Percentiles rank a stretch among this genome's conserved stretches.
Evolutionary conservation across 1,140 invertebrate species (phyloP).

Genomic region (Papilio dardanus): DNA sequence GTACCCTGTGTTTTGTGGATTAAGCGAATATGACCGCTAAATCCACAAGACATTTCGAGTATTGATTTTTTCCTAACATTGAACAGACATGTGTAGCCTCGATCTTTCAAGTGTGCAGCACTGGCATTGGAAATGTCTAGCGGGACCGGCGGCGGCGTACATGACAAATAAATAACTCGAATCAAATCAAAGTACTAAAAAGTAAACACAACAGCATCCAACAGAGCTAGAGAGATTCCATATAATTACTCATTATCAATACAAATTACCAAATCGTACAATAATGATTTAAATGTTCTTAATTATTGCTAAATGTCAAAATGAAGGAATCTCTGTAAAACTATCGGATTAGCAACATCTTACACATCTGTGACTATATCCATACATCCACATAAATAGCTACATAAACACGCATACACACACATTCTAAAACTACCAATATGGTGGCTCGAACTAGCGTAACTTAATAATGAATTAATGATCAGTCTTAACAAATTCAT

Average conservation of each 20-base stretch:
- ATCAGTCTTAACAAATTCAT: conserved; percentile 79
- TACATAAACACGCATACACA: conserved; percentile 64
- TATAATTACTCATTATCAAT: conserved; percentile 39
- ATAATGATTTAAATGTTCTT: conserved; percentile 51
- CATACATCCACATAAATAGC: conserved; percentile 67
- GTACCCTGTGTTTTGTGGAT: conserved; percentile 7
- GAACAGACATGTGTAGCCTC: conserved; percentile 1
- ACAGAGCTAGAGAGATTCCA: conserved; percentile 60
- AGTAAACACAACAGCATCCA: conserved; percentile 42
- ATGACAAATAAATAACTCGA: conserved; percentile 45
- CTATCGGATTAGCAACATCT: conserved; percentile 47
- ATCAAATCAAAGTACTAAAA: conserved; percentile 44
- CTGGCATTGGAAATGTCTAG: conserved; percentile 25
- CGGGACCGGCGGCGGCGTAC: conserved; percentile 18
- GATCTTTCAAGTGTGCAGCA: background rate
- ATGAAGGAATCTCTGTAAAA: conserved; percentile 57
- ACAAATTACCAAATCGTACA: conserved; percentile 41
- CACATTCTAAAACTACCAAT: conserved; percentile 62
- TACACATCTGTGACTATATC: conserved; percentile 50
- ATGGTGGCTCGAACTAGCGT: conserved; percentile 76
- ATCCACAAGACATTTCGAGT: conserved; percentile 15
- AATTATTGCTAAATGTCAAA: conserved; percentile 58
- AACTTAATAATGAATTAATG: conserved; percentile 81
- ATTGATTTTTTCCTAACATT: background rate
- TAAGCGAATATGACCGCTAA: background rate